Evolutionary conservation across 2,113 vertebrate genomes (phyloP), one percentile per base, ranked within the genome.

Genomic region (Dicerorhinus sumatrensis): DNA sequence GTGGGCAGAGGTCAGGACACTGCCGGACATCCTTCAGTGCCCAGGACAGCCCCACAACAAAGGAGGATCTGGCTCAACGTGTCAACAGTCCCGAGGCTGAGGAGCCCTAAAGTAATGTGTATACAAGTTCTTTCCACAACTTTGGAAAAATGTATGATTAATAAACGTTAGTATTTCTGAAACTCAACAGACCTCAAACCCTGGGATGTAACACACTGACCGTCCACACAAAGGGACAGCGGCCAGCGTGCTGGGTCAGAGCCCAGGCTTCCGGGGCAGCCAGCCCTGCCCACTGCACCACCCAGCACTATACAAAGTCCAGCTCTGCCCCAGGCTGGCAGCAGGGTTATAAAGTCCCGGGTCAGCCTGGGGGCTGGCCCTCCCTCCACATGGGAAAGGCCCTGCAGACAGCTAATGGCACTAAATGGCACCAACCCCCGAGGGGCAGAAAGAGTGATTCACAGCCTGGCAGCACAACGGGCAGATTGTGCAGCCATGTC

Each of bases 401-500:
- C 73, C 63, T 20, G 42, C 51, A n/a, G 10, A 27, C 13, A 17
- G 84, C 27, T 33, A 13, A 67, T 1, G 5, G 88, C 69, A 36
- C 85, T 17, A 29, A 65, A 62, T 0, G 23, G 80, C 36, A 51
- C 86, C 86, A 42, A 18, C 18, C 42, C 82, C 87, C 56, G 1
- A 0, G 1, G 1, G 6, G 58, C 63, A 85, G 76, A 76, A 90
- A 83, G 90, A 67, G 48, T 5, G 2, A 20, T 17, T 81, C 65
- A 80, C 62, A 39, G 92, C 33, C 42, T 20, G 21, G 10, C 48
- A 5, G 56, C 77, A 98, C 95, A 92, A 95, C 31, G 62, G 76
- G n/a, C 63, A 63, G 36, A 76, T 4, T 95, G 91, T 92, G 72
- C 0, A 2, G 60, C 58, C 3, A 0, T 51, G 56, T 70, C 91